These are phyloP conservation scores for Temnothorax ravouxi DNA, from an alignment of 2,888 invertebrate genomes.

Conservation along the genomic window DNA sequence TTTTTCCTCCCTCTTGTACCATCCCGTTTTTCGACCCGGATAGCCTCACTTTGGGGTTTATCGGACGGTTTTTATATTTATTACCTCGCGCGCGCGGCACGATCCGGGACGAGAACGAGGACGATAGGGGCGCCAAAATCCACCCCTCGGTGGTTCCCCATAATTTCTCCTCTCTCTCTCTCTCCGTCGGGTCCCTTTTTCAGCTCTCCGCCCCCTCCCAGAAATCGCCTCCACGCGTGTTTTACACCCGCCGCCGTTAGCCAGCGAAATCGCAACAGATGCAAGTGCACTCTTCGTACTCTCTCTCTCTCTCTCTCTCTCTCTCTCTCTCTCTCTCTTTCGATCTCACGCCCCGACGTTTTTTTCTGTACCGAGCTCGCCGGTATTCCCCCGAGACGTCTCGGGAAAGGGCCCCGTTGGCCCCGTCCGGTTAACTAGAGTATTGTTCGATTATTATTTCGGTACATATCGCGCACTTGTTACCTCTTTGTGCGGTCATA, in stretches of 20 bases:
- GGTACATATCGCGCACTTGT: conserved; percentile 87
- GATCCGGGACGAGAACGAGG: conserved; percentile 37
- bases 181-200: background rate
- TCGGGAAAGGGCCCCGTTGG: conserved; percentile 76
- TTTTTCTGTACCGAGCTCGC: conserved; percentile 68
- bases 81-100: conserved; percentile 44
- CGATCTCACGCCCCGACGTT: conserved; percentile 38
- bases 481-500: conserved; percentile 83
- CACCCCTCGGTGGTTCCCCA: conserved; percentile 35
- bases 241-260: conserved; percentile 73
- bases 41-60: conserved; percentile 77
- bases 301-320: conserved; percentile 40
- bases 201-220: conserved; percentile 64
- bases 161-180: conserved; percentile 6
- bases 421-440: conserved; percentile 84
- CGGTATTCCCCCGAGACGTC: conserved; percentile 77
- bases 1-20: conserved; percentile 41
- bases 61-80: conserved; percentile 74
- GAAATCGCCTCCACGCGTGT: conserved; percentile 73
- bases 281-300: conserved; percentile 75
- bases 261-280: conserved; percentile 77
- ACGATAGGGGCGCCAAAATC: conserved; percentile 41
- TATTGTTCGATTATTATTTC: conserved; percentile 87
- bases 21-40: conserved; percentile 24
- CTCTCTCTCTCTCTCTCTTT: conserved; percentile 58